These are phyloP conservation scores for Andrena haemorrhoa DNA, from an alignment of 2,888 invertebrate species.

Conservation along the genomic window DNA sequence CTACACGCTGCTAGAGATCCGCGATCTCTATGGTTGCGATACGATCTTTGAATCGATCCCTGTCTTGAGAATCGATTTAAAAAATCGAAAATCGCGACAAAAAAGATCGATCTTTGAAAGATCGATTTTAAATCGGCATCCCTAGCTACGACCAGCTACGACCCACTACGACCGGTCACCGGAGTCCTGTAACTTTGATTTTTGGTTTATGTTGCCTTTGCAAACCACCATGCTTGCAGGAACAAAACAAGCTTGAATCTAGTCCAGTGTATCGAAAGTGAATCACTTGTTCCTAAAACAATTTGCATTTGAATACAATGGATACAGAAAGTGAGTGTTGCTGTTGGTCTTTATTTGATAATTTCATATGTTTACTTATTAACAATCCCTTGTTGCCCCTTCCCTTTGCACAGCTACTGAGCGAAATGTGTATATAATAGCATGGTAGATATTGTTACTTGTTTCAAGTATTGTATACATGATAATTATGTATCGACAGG, in stretches of 20 bases:
- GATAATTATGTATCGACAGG: conserved; percentile 27
- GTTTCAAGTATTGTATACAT: neutral
- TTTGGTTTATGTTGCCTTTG: conserved; percentile 10
- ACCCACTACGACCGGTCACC: too few species aligned
- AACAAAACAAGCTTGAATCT: neutral
- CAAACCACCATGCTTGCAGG: conserved; percentile 3
- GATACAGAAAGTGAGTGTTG: conserved; percentile 48
- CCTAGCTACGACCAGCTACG: too few species aligned
- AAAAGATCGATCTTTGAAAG: too few species aligned
- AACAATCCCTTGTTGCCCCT: neutral
- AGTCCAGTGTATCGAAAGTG: neutral
- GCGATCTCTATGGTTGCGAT: too few species aligned
- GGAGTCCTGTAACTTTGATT: conserved; percentile 17
- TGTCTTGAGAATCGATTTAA: too few species aligned
- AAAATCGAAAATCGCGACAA: too few species aligned
- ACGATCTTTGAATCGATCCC: too few species aligned
- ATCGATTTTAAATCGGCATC: too few species aligned
- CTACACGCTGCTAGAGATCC: too few species aligned
- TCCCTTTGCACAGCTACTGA: neutral
- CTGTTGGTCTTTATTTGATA: neutral
- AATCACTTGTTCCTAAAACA: conserved; percentile 8
- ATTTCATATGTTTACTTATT: neutral
- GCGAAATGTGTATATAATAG: too few species aligned
- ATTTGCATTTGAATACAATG: conserved; percentile 34
- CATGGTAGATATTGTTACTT: neutral